Evolutionary conservation across 2,113 vertebrate species (phyloP).

Genomic region (Tringa solitaria): DNA sequence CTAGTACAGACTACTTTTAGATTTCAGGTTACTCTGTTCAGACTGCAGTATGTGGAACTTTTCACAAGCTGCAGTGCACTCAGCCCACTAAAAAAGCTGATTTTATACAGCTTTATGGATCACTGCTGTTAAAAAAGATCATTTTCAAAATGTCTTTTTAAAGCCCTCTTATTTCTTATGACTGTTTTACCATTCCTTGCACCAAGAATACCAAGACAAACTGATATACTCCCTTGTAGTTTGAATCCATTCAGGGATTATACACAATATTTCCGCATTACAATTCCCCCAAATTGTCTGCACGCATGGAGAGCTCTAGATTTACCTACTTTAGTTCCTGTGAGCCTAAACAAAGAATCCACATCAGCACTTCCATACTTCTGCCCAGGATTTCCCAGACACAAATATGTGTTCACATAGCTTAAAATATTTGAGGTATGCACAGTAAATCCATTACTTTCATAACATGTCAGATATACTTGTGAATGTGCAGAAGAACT

Average conservation of each 20-base stretch:
- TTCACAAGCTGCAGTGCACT: constrained; percentile 49
- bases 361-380: not conserved
- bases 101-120: constrained; percentile 61
- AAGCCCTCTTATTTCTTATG: not conserved
- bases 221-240: not conserved
- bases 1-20: constrained; percentile 41
- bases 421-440: constrained; percentile 45
- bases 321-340: not conserved
- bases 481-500: constrained; percentile 11
- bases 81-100: constrained; percentile 40
- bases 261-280: not conserved
- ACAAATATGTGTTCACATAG: not conserved
- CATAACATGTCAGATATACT: not conserved
- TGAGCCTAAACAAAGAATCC: not conserved
- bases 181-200: not conserved
- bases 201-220: not conserved
- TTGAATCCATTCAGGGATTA: not conserved
- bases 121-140: constrained; percentile 38
- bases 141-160: constrained; percentile 59
- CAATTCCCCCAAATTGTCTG: not conserved
- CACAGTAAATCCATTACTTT: constrained; percentile 37
- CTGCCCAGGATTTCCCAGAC: constrained; percentile 26
- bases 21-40: constrained; percentile 62
- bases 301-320: not conserved
- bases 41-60: constrained; percentile 52